Evolutionary conservation across 2,113 vertebrate genomes (phyloP).

Genomic region (Heterotis niloticus): DNA sequence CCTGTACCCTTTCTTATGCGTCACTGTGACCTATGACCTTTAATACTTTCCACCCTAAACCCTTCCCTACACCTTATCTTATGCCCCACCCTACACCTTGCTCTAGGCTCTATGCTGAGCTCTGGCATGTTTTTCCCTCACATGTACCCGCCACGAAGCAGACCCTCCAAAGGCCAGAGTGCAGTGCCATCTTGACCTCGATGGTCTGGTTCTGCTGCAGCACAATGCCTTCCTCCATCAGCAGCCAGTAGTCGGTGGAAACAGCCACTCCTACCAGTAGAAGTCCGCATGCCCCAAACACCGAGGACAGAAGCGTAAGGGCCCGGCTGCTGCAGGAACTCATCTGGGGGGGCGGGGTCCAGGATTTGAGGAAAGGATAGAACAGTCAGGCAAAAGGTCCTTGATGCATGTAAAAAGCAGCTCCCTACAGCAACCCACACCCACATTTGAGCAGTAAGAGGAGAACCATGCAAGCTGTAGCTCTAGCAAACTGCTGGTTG

Average conservation of each 20-base stretch:
- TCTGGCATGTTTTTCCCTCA: background rate
- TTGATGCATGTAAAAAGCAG: background rate
- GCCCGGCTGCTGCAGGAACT: conserved; percentile 82
- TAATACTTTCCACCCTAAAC: too few species aligned
- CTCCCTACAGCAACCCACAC: background rate
- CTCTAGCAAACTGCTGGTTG: too few species aligned
- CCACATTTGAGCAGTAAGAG: background rate
- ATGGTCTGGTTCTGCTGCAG: conserved; percentile 84
- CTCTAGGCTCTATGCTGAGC: background rate
- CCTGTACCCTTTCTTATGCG: too few species aligned
- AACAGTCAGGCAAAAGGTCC: background rate
- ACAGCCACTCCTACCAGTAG: conserved; percentile 82
- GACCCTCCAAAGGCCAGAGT: conserved; percentile 84
- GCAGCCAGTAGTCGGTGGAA: conserved; percentile 86
- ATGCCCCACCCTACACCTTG: background rate
- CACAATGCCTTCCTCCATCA: conserved; percentile 84
- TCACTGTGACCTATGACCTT: too few species aligned
- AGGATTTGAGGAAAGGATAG: conserved; percentile 7
- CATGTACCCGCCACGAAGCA: conserved; percentile 80
- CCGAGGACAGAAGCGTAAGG: conserved; percentile 80
- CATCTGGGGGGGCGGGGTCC: conserved; percentile 59
- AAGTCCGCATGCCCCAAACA: conserved; percentile 79
- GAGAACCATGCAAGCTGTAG: background rate
- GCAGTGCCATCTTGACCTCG: conserved; percentile 85
- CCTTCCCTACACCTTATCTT: too few species aligned